phyloP scores from a whole-genome alignment of 2,888 invertebrate species.

The Ormyrus nitidulus region DNA sequence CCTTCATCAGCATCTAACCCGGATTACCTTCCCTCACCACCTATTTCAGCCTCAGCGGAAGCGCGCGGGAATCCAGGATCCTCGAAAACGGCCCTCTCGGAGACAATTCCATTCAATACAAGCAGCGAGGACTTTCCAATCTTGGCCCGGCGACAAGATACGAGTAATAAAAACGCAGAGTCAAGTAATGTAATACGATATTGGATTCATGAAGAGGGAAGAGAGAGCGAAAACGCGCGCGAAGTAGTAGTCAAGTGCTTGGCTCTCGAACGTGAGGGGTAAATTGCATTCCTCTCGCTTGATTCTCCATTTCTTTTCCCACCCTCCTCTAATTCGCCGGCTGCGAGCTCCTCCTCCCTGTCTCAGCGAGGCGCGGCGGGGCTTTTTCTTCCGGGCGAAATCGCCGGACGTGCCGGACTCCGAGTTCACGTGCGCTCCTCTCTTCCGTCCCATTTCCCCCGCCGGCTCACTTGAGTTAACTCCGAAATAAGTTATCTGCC shows the following conservation, averaged over 20 bases:
- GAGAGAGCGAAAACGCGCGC: not conserved
- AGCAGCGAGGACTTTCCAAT: conserved; percentile 47
- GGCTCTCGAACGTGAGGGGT: conserved; percentile 4
- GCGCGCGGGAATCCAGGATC: too few relatives aligned
- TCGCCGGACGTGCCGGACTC: conserved; percentile 44
- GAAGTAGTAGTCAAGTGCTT: too few relatives aligned
- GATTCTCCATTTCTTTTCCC: conserved; percentile 50
- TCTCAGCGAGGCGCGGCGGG: not conserved
- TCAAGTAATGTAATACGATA: conserved; percentile 39
- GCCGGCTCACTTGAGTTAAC: conserved; percentile 39
- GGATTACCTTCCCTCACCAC: too few relatives aligned
- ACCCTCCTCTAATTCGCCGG: conserved; percentile 51
- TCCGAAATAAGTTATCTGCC: conserved; percentile 46
- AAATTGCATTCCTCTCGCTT: conserved; percentile 44
- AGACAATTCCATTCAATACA: not conserved
- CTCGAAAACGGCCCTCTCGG: not conserved
- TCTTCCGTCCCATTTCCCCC: conserved; percentile 26
- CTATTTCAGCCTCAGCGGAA: too few relatives aligned
- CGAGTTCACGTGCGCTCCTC: conserved; percentile 15
- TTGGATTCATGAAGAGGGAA: conserved; percentile 55
- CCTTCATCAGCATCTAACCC: too few relatives aligned
- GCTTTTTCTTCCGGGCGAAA: conserved; percentile 6
- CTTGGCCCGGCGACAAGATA: conserved; percentile 42
- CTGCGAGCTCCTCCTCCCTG: not conserved
- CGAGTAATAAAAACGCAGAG: conserved; percentile 33